phyloP scores from a whole-genome alignment of 2,113 vertebrate genomes.

The Corynorhinus townsendii region DNA sequence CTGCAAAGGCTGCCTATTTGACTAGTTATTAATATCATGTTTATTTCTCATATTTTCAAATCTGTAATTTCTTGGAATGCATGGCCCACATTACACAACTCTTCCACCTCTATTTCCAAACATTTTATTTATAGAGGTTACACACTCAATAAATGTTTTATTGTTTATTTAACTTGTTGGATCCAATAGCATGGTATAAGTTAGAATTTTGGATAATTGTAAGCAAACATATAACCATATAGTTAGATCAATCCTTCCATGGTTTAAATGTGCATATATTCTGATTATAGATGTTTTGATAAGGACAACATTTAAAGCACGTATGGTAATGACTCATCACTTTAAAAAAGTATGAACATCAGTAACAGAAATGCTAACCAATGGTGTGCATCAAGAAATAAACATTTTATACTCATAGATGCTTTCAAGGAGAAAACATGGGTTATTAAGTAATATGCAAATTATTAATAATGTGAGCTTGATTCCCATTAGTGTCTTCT shows the following conservation, averaged over 20 bases:
- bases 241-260: background rate
- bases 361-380: background rate
- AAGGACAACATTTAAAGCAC: background rate
- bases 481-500: constrained; percentile 65
- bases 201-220: background rate
- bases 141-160: background rate
- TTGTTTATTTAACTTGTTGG: background rate
- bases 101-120: background rate
- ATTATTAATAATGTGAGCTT: constrained; percentile 74
- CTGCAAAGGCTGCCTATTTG: background rate
- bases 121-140: background rate
- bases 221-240: background rate
- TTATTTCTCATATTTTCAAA: background rate
- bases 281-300: background rate
- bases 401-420: constrained; percentile 27
- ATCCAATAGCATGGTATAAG: background rate
- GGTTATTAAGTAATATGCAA: constrained; percentile 73
- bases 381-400: constrained; percentile 1
- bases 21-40: background rate
- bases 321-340: background rate
- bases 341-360: background rate
- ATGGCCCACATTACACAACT: background rate
- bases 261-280: background rate
- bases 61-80: background rate
- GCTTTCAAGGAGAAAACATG: constrained; percentile 63